Base-by-base conservation (phyloP, 2,888 invertebrate species). In the Parnassius mnemosyne region DNA sequence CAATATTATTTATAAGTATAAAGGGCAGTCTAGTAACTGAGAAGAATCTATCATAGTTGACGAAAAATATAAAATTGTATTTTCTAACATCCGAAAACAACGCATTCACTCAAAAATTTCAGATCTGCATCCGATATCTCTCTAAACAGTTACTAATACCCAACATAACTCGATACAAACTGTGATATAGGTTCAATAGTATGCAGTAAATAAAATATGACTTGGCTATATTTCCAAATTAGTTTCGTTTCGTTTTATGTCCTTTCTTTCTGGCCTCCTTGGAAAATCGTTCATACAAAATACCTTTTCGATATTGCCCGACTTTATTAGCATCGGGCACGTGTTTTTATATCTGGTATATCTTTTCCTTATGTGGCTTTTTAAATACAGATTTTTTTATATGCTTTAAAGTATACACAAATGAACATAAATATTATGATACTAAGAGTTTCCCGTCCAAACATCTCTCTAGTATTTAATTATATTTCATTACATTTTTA, bases 191-290 rank as follows among this genome's bases (percentile, higher is more conserved):
- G 89, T 84, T 85, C 89, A 81, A 90, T 90, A 91, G 90, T 89
- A 85, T 87, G 86, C 85, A 89, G 90, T 90, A 91, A 91, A 92
- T 91, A 92, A 91, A 89, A 91, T 90, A 92, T 90, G 87, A 88
- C 87, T 88, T 85, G 85, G 80, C 83, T 87, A 87, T 90, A 88
- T 88, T 89, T 89, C 87, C 84, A 86, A 87, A 85, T 89, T 87
- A 86, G 85, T 86, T 88, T 88, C 85, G 87, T 85, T 80, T 74
- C 79, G 76, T 87, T 87, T 90, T 89, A 89, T 84, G 83, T 78
- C 84, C 87, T 79, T 83, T 87, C 88, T 87, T 86, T 87, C 82
- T 86, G 83, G 85, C 81, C 79, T 84, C 83, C 73, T 79, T 78
- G 78, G 81, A 81, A 87, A 87, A 87, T 81, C 86, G 85, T 87